Evolutionary conservation across 2,888 invertebrate genomes (phyloP).

Genomic region (Melanargia galathea): DNA sequence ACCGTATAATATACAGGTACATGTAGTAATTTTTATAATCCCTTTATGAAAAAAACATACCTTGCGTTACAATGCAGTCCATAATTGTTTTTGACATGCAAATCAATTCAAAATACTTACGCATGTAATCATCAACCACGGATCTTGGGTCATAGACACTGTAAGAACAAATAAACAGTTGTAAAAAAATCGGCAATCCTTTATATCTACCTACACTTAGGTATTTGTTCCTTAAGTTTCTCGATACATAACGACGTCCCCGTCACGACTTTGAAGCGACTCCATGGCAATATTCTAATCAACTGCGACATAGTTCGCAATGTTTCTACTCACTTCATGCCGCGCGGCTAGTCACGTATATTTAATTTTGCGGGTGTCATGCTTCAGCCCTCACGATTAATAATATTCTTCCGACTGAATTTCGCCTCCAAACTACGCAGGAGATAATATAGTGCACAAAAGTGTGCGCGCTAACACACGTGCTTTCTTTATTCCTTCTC

Average conservation of each 20-base stretch:
- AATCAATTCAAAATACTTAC: neutral
- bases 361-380: neutral
- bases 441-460: too few relatives aligned
- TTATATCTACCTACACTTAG: neutral
- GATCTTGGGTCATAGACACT: neutral
- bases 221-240: neutral
- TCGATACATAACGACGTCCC: neutral
- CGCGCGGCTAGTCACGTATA: neutral
- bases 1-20: too few relatives aligned
- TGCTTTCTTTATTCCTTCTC: too few relatives aligned
- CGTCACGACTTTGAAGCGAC: slow-evolving; percentile 4
- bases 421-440: too few relatives aligned
- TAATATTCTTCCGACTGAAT: too few relatives aligned
- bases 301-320: slow-evolving; percentile 13
- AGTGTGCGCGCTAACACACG: too few relatives aligned
- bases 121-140: neutral
- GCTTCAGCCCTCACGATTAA: too few relatives aligned
- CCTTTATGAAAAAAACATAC: neutral
- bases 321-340: neutral
- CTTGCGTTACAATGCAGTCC: too few relatives aligned
- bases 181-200: neutral
- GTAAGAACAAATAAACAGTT: neutral
- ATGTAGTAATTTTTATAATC: too few relatives aligned
- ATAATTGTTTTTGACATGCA: slow-evolving; percentile 1
- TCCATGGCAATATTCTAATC: slow-evolving; percentile 3